Conservation (phyloP, 2,113 vertebrate species). For the Ibidorhyncha struthersii region DNA sequence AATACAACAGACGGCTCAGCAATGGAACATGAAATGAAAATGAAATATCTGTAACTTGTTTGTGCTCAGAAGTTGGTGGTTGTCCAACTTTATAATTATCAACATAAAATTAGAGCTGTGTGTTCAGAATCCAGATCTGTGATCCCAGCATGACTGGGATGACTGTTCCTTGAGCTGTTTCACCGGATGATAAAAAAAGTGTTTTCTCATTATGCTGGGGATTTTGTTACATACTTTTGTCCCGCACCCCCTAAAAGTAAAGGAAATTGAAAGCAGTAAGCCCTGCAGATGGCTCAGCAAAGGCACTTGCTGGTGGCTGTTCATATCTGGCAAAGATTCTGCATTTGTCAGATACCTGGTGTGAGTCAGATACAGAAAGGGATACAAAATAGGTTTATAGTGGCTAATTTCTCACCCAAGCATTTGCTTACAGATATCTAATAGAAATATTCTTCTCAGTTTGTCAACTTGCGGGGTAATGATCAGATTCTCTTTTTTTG, state of each 20-base stretch:
- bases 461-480: background rate
- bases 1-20: conserved; percentile 50
- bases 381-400: background rate
- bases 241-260: background rate
- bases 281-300: background rate
- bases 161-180: conserved; percentile 18
- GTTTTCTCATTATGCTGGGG: background rate
- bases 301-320: background rate
- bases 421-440: background rate
- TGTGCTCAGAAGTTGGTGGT: conserved; percentile 36
- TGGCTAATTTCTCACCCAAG: background rate
- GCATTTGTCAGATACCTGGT: background rate
- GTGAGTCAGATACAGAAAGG: background rate
- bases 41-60: conserved; percentile 51
- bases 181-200: background rate
- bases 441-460: background rate
- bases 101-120: conserved; percentile 37
- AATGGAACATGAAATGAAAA: conserved; percentile 33
- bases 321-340: conserved; percentile 9
- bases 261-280: conserved; percentile 32
- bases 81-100: conserved; percentile 61
- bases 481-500: background rate
- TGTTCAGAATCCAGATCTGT: conserved; percentile 38
- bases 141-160: background rate
- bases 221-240: background rate